Evolutionary conservation across 2,888 invertebrate genomes (phyloP).

Genomic region (Pristionchus maxplancki): DNA sequence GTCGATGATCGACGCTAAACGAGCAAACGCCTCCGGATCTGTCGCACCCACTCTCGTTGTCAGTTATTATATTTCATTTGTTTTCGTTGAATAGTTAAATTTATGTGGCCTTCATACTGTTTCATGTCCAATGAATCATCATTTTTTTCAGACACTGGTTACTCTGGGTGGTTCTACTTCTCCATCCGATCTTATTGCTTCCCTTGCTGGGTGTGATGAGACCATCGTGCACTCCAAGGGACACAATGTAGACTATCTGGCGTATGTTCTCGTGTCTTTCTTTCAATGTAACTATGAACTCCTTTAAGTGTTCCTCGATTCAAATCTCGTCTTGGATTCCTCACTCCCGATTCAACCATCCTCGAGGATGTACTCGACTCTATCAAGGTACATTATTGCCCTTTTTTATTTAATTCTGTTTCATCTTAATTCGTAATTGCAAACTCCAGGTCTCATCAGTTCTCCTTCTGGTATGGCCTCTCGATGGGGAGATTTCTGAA

Average conservation of each 20-base stretch:
- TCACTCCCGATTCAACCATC: constrained; percentile 64
- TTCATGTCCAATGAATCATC: neutral
- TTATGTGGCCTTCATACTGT: neutral
- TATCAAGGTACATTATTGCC: constrained; percentile 57
- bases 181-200: constrained; percentile 60
- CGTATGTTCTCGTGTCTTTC: constrained; percentile 55
- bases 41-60: constrained; percentile 56
- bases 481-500: constrained; percentile 79
- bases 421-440: neutral
- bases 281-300: neutral
- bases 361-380: constrained; percentile 70
- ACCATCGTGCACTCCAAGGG: constrained; percentile 60
- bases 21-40: constrained; percentile 54
- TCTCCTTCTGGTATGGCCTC: constrained; percentile 85
- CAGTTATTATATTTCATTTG: neutral
- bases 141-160: constrained; percentile 66
- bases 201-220: constrained; percentile 59
- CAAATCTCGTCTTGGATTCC: constrained; percentile 68
- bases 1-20: constrained; percentile 54
- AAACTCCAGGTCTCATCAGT: constrained; percentile 87
- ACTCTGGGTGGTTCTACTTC: constrained; percentile 63
- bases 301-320: constrained; percentile 70
- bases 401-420: neutral
- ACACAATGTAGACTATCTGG: constrained; percentile 62
- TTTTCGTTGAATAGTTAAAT: neutral